Conservation (phyloP, 2,113 vertebrate species). For the Rhizomys pruinosus region DNA sequence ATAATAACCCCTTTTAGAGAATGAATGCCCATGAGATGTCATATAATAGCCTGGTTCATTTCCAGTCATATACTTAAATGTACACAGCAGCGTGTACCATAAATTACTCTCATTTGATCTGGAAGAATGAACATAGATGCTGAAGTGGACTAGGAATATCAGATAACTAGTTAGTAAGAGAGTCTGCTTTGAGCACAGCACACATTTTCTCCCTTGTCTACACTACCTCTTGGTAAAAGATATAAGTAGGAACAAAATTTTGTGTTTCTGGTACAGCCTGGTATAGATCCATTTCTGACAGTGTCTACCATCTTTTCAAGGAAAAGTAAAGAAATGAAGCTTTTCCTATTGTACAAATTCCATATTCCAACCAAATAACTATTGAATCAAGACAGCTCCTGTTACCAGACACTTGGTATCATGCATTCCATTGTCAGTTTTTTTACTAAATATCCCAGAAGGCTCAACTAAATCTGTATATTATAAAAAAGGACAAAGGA, state of each 20-base stretch:
- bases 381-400: slow-evolving; percentile 42
- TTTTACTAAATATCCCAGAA: slow-evolving; percentile 63
- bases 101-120: background rate
- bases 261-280: background rate
- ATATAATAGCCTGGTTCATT: background rate
- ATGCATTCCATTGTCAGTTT: slow-evolving; percentile 3
- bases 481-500: slow-evolving; percentile 68
- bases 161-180: background rate
- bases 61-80: background rate
- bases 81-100: background rate
- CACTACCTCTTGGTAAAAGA: background rate
- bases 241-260: background rate
- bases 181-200: background rate
- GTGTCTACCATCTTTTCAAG: slow-evolving; percentile 37
- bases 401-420: background rate
- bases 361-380: slow-evolving; percentile 46
- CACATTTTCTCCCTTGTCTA: background rate
- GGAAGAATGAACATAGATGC: background rate
- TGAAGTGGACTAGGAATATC: background rate
- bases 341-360: background rate
- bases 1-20: background rate
- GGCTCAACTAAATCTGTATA: slow-evolving; percentile 56
- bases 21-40: background rate
- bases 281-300: slow-evolving; percentile 22
- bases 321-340: slow-evolving; percentile 23